Base-by-base conservation (phyloP, 2,797 vertebrate species). In the Poecile montanus region DNA sequence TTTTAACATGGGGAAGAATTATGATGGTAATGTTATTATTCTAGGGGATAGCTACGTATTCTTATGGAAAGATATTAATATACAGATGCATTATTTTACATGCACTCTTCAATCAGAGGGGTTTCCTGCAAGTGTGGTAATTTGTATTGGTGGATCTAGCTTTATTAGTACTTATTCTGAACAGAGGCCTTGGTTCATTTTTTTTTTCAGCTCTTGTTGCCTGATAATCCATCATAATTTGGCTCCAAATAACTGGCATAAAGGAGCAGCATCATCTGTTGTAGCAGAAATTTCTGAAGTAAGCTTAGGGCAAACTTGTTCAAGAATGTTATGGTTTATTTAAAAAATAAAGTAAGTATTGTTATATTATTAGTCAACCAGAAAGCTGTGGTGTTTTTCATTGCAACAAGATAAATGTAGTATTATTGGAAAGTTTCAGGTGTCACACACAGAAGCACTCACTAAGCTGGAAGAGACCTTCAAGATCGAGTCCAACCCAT, bases 151-250 rank as follows among this genome's bases (percentile, higher is more conserved):
- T 82, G 42, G 9, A 57, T 89, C 50, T 75, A 79, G 32, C 48
- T 47, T 83, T 66, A n/a, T 79, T 82, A 76, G 34, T 87, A 77
- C 80, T 85, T 23, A 68, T 74, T 77, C 48, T 77, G 50, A 85
- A 60, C 12, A 89, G 57, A 71, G 80, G 30, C 32, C 12, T 67
- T 77, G 53, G 56, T 47, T 58, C 13, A 2, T 27, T 44, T 15
- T 77, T 34, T 51, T 36, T 78, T 57, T 56, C 5, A 47, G 53
- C 16, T 70, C 40, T 60, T 0, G 0, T 27, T 86, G 30, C 34
- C n/a, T 54, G 8, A 68, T 81, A 72, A 79, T 94, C 71, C 81
- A 58, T 90, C 70, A 82, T 86, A 91, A 86, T 90, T 94, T 91
- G 70, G 40, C 66, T 78, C 25, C 2, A 13, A 62, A 71, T 70